A percentile compares a stretch with the other conserved stretches of the same genome.
Conservation (phyloP, 2,888 invertebrate species). For the Ptychoptera albimana region DNA sequence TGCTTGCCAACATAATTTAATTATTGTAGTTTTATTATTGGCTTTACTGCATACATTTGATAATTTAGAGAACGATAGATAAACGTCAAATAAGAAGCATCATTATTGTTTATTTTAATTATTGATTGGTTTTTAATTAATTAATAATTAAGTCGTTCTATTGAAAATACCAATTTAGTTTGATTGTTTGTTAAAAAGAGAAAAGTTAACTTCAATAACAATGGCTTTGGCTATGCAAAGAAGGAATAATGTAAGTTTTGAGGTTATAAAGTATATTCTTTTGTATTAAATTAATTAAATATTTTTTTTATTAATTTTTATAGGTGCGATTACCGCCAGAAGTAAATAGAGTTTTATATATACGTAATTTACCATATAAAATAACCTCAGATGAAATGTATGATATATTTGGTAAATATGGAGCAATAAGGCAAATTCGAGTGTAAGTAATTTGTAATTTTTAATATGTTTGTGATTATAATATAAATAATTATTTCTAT, state of each 20-base stretch:
- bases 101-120: no score
- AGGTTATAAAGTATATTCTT: conserved; percentile 1
- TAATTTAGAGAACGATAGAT: no score
- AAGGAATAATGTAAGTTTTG: conserved; percentile 50
- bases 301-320: conserved; percentile 14
- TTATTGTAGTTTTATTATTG: no score
- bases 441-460: conserved; percentile 52
- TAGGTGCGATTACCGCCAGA: conserved; percentile 96
- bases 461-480: conserved; percentile 1
- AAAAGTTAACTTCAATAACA: conserved; percentile 4
- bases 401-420: conserved; percentile 99
- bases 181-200: no score
- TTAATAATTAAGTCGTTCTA: no score
- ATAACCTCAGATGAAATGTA: conserved; percentile 99
- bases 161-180: no score
- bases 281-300: neutral
- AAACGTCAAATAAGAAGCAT: no score
- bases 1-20: no score
- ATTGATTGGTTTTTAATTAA: no score
- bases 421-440: conserved; percentile 95
- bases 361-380: conserved; percentile 96
- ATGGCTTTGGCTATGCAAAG: conserved; percentile 62
- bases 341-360: conserved; percentile 92
- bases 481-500: conserved; percentile 9
- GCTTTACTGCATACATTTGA: no score